phyloP scores from a whole-genome alignment of 2,797 vertebrate species.

The Pyrocephalus nanus region DNA sequence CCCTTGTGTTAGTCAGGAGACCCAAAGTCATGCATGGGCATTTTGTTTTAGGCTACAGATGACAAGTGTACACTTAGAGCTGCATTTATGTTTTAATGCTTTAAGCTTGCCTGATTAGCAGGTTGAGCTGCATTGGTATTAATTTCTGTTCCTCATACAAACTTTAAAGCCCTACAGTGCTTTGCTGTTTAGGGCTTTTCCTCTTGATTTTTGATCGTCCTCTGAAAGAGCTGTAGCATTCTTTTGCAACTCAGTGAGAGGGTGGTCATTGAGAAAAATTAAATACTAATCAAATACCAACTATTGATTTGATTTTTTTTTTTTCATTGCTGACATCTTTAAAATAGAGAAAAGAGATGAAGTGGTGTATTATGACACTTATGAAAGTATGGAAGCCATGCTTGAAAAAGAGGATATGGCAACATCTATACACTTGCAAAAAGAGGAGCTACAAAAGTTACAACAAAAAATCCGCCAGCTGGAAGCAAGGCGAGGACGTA shows the following conservation, averaged over 20 bases:
- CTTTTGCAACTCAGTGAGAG: background rate
- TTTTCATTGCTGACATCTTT: conserved; percentile 7
- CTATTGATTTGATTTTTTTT: background rate
- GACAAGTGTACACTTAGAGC: background rate
- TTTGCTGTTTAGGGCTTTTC: background rate
- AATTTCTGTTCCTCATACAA: background rate
- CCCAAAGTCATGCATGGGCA: background rate
- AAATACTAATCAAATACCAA: background rate
- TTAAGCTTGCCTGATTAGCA: background rate
- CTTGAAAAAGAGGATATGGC: conserved; percentile 82
- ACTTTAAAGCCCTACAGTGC: background rate
- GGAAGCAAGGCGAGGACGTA: conserved; percentile 92
- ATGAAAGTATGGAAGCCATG: conserved; percentile 97
- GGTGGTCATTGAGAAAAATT: background rate
- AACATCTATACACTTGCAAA: conserved; percentile 77
- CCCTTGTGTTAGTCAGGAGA: background rate
- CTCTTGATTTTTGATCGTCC: background rate
- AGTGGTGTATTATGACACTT: conserved; percentile 96
- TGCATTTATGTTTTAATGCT: background rate
- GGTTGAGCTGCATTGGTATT: background rate
- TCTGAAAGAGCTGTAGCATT: background rate
- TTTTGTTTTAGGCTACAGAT: background rate
- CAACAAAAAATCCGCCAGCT: conserved; percentile 93
- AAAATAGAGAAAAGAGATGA: conserved; percentile 92
- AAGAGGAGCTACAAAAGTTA: conserved; percentile 85